Conservation (phyloP, 1,140 invertebrate genomes). For the Drosophila pachea region DNA sequence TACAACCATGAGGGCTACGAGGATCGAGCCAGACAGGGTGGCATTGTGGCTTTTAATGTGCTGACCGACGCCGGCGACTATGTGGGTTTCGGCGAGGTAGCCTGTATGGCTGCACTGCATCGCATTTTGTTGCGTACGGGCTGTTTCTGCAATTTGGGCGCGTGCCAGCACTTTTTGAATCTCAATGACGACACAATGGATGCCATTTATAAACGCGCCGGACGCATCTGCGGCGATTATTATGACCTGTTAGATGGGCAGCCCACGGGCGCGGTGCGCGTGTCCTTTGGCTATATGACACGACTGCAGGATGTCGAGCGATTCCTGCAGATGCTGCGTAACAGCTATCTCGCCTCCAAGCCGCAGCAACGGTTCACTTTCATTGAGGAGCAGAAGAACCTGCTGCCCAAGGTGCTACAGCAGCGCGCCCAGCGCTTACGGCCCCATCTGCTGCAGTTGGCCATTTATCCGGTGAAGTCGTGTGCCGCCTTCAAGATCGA, state of each 20-base stretch:
- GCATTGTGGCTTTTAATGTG: conserved; percentile 94
- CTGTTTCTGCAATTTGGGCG: conserved; percentile 98
- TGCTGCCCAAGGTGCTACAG: conserved; percentile 53
- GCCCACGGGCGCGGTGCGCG: conserved; percentile 94
- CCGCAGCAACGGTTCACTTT: conserved; percentile 44
- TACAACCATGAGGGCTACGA: conserved; percentile 87
- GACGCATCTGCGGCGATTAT: conserved; percentile 95
- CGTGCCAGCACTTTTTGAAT: conserved; percentile 91
- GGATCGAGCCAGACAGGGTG: conserved; percentile 85
- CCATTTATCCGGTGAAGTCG: conserved; percentile 96
- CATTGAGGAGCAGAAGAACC: conserved; percentile 44
- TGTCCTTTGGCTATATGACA: conserved; percentile 97
- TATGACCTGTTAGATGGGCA: conserved; percentile 92
- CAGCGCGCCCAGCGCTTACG: conserved; percentile 45
- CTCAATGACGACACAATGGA: conserved; percentile 85
- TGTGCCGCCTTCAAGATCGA: conserved; percentile 88
- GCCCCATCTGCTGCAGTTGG: conserved; percentile 82
- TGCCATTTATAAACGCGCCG: conserved; percentile 87
- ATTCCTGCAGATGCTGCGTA: conserved; percentile 86
- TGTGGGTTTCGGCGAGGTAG: conserved; percentile 94
- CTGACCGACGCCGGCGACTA: conserved; percentile 86
- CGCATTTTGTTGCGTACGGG: conserved; percentile 93
- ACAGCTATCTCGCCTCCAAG: conserved; percentile 79
- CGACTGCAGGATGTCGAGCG: conserved; percentile 85
- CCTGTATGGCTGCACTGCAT: conserved; percentile 92